Evolutionary conservation across 1,140 invertebrate species (phyloP).

Genomic region (Adelges cooleyi): DNA sequence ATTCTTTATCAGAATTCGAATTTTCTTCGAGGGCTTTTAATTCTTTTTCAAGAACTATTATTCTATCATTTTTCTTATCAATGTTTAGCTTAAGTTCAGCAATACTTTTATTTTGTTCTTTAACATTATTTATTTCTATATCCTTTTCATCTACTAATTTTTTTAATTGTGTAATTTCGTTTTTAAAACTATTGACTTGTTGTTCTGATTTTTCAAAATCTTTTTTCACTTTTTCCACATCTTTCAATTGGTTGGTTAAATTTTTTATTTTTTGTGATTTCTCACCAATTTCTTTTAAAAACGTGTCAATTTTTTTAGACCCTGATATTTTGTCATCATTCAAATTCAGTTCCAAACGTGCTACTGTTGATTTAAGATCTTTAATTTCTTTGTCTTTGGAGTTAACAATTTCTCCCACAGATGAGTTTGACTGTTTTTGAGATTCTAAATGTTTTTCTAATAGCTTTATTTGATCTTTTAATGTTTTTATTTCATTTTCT

Average conservation of each 20-base stretch:
- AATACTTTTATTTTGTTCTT: conserved; percentile 3
- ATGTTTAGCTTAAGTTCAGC: conserved; percentile 42
- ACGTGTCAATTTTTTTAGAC: conserved; percentile 20
- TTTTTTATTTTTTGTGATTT: conserved; percentile 46
- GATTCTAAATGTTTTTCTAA: background rate
- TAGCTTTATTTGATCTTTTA: background rate
- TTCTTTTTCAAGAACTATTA: conserved; percentile 35
- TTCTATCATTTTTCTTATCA: conserved; percentile 40
- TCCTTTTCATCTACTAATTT: background rate
- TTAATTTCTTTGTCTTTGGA: conserved; percentile 31
- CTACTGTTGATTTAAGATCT: conserved; percentile 28
- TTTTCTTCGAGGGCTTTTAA: conserved; percentile 31
- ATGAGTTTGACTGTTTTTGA: conserved; percentile 23
- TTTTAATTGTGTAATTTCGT: background rate
- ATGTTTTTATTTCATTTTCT: conserved; percentile 24
- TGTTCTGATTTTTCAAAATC: conserved; percentile 41
- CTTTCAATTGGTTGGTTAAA: conserved; percentile 40
- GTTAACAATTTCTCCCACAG: conserved; percentile 25
- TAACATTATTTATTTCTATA: background rate
- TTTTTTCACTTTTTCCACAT: conserved; percentile 38
- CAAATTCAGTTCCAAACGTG: conserved; percentile 30
- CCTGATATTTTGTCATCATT: conserved; percentile 21
- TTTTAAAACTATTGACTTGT: conserved; percentile 31
- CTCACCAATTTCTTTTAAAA: conserved; percentile 8
- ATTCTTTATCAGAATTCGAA: conserved; percentile 17